Base-by-base conservation (phyloP, 2,888 invertebrate species). In the Rhagonycha fulva region DNA sequence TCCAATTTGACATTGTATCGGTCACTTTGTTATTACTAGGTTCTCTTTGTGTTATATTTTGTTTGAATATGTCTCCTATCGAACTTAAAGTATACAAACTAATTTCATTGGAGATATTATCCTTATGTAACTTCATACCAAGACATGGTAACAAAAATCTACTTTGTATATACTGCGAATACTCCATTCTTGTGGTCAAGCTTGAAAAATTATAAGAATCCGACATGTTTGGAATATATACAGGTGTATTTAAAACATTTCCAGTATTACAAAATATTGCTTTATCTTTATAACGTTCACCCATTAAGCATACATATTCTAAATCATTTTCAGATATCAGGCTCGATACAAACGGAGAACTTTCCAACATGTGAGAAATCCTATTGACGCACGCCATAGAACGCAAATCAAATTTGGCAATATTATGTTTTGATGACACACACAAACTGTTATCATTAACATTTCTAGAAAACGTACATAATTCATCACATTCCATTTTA, bases 1-100 rank as follows among this genome's bases (percentile, higher is more conserved):
- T 47, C 47, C 47, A 47, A 47, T 9, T 47, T 47, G n/a, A n/a
- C n/a, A 47, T 47, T 2, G 7, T 2, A 47, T n/a, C n/a, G n/a
- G n/a, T 1, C n/a, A 9, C 3, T 47, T n/a, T n/a, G 14, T 2
- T 62, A 28, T 30, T 14, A 12, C 26, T n/a, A 11, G 30, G 28
- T 61, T 60, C 11, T 3, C 10, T 62, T 14, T 32, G 23, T n/a
- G 28, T 32, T 11, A 77, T 0, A 19, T 26, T 72, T 62, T 77
- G 77, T 68, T 77, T 26, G 47, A 77, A 77, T 11, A 77, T 67
- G 70, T 77, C 77, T 14, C 77, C 77, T 14, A 72, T 62, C 0
- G 74, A 19, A 75, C 72, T 77, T 69, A 32, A 66, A 23, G 77
- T 77, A 14, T 60, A 74, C 14, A 77, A 62, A 14, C 2, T 10